phyloP scores from a whole-genome alignment of 2,113 vertebrate species.

The Leptocoma aspasia region DNA sequence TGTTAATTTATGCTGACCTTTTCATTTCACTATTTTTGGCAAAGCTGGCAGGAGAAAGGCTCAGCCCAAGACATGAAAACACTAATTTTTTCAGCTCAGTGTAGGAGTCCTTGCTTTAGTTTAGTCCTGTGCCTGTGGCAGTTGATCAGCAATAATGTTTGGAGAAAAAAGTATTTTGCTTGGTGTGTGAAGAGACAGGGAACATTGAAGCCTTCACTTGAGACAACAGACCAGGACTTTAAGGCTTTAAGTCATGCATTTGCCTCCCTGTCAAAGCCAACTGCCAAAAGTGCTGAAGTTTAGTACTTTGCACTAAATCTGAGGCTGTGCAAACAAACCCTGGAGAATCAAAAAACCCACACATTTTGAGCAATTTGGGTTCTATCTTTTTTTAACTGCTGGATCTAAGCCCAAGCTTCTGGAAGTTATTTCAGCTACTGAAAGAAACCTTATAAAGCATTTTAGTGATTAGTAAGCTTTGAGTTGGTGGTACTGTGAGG shows the following conservation, averaged over 20 bases:
- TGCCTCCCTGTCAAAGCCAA: not conserved
- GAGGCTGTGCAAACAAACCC: not conserved
- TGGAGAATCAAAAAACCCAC: not conserved
- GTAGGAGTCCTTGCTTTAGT: not conserved
- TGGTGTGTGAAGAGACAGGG: not conserved
- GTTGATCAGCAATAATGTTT: fast-evolving
- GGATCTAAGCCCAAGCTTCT: not conserved
- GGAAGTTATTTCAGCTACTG: not conserved
- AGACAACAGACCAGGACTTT: not conserved
- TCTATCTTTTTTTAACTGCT: not conserved
- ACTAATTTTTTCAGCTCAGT: not conserved
- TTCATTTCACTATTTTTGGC: not conserved
- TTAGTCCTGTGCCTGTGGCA: not conserved
- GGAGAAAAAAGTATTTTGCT: not conserved
- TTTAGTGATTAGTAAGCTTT: not conserved
- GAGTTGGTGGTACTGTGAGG: not conserved
- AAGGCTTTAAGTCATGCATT: not conserved
- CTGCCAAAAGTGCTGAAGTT: not conserved
- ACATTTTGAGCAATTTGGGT: not conserved
- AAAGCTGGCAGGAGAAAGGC: not conserved
- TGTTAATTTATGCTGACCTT: not conserved
- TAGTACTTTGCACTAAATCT: not conserved
- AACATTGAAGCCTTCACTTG: fast-evolving
- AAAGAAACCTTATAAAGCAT: not conserved
- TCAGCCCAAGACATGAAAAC: not conserved